These are phyloP conservation scores for Nephila pilipes DNA, from an alignment of 1,140 invertebrate genomes.

Conservation along the genomic window DNA sequence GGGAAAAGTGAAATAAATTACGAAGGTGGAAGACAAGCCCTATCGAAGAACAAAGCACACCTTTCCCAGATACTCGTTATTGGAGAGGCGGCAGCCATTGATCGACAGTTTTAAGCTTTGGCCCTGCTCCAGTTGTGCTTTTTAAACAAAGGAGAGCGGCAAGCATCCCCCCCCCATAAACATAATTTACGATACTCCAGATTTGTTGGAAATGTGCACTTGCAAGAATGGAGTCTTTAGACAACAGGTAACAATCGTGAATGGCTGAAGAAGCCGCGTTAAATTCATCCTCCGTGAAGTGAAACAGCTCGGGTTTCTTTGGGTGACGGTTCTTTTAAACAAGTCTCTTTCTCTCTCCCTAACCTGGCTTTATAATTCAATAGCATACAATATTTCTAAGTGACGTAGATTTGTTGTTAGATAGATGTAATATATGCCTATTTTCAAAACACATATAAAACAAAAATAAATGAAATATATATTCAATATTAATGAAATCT, in stretches of 20 bases:
- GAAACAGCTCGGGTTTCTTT: no score
- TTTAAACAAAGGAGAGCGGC: background rate
- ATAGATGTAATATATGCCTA: no score
- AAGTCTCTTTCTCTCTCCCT: no score
- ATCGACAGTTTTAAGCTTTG: background rate
- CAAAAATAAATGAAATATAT: no score
- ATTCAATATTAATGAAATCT: no score
- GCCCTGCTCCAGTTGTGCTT: background rate
- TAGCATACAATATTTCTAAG: no score
- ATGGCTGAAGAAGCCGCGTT: background rate
- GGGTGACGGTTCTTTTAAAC: no score
- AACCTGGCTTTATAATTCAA: no score
- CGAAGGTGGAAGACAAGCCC: background rate
- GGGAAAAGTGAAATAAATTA: background rate
- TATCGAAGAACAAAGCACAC: slow-evolving; percentile 5
- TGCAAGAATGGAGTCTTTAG: background rate
- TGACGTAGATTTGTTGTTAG: no score
- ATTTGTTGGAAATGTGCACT: background rate
- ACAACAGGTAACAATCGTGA: background rate
- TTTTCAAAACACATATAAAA: no score
- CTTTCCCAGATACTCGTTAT: background rate
- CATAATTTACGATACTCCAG: background rate
- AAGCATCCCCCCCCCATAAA: background rate
- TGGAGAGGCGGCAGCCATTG: background rate
- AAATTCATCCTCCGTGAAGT: no score